phyloP scores from a whole-genome alignment of 2,113 vertebrate species.

The Eublepharis macularius region DNA sequence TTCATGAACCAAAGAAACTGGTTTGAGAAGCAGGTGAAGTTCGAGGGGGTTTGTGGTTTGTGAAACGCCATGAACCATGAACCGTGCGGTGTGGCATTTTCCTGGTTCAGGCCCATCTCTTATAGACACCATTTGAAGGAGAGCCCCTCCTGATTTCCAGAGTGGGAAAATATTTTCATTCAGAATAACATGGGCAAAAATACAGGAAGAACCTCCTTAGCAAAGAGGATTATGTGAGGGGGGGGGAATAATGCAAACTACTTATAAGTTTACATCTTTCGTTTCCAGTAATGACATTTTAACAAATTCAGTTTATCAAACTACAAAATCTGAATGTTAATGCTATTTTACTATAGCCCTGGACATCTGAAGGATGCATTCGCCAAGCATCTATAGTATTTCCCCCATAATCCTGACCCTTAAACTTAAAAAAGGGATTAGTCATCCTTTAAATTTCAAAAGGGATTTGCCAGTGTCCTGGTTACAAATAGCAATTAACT shows the following conservation, averaged over 20 bases:
- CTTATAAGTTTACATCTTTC: not conserved
- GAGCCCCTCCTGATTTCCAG: not conserved
- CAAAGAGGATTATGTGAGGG: not conserved
- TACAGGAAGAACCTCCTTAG: not conserved
- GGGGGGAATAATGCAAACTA: not conserved
- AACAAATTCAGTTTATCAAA: not conserved
- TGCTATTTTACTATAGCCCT: not conserved
- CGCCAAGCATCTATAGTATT: not conserved
- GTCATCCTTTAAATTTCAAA: not conserved
- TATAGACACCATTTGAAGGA: no score
- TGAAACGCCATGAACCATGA: no score
- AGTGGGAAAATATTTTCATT: not conserved
- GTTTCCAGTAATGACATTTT: not conserved
- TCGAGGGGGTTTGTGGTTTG: no score
- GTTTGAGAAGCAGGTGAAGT: no score
- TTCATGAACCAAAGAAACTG: no score
- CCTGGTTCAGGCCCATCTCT: no score
- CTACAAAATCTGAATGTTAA: not conserved
- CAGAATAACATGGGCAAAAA: not conserved
- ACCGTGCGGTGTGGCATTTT: no score
- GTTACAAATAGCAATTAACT: not conserved
- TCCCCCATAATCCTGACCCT: not conserved
- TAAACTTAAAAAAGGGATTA: not conserved
- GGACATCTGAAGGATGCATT: not conserved
- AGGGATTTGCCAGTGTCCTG: not conserved